Base-by-base conservation (phyloP, 2,113 vertebrate genomes). In the Grammomys surdaster region DNA sequence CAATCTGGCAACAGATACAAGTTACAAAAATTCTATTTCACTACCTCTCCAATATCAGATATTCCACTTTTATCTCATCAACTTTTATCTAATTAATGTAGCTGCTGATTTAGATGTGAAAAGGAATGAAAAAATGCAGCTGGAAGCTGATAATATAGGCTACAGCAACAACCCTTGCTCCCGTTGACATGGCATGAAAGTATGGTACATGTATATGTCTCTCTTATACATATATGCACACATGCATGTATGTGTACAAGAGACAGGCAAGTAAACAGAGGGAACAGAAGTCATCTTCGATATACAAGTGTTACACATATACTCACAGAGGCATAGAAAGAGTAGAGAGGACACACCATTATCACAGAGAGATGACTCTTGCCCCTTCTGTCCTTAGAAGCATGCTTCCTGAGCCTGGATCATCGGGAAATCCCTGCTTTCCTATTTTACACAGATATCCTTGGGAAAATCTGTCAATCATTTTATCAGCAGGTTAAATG, bases 41-140 rank as follows among this genome's bases (percentile, higher is more conserved):
- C 77, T 86, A 8, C 67, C 60, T 89, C 90, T 90, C 48, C 46
- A 31, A 65, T 1, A 87, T 58, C 31, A 84, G 56, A 65, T 43
- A 82, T 6, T 87, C 76, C 4, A 43, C 40, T 93, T 95, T 89
- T 73, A 87, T 95, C 43, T 94, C 77, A 96, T 56, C 90, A 88
- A 77, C 28, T 81, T 69, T 69, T 69, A 69, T 69, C 31, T 69
- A 33, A 69, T 69, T 28, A 48, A 67, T 19, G 26, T 56, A 69
- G 76, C 48, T 73, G 11, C 0, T 65, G 60, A 92, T 26, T 76
- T 43, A 89, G 81, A 63, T 75, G 17, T 94, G 93, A 43, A 77
- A 89, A 31, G 1, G 13, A 82, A 22, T 67, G 90, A 77, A 48
- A 85, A 51, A 94, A 93, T 22, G 8, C 1, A 51, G 72, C 60